Base-by-base conservation (phyloP, 2,797 vertebrate species). In the Sparidentex hasta region DNA sequence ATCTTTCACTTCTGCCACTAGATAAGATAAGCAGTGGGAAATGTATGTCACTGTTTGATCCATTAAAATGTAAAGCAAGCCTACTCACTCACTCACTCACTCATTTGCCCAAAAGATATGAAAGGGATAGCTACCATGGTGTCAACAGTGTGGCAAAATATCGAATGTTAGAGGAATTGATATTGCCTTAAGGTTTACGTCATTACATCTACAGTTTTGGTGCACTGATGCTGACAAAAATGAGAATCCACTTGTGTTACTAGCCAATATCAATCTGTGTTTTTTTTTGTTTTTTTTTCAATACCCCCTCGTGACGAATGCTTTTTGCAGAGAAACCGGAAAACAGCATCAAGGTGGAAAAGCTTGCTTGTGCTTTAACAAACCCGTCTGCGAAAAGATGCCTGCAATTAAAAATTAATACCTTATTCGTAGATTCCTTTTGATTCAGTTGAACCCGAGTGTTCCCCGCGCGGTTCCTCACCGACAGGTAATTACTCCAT, bases 341-440 rank as follows among this genome's bases (percentile, higher is more conserved):
- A 57, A 65, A 69, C 43, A 47, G 18, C 48, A 72, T 74, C 2
- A 72, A 68, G 13, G 61, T 61, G 27, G 27, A 12, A 66, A 77
- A 71, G 72, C n/a, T 27, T 11, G 56, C 18, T 74, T 55, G 1
- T 41, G 54, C 41, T 83, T 70, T 52, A 20, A 62, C 18, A 85
- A 87, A 76, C 52, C 67, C 65, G 38, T 48, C 66, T 59, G 63
- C 25, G 66, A 80, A 74, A 74, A 48, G 25, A 78, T 66, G 58
- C 71, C 21, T 20, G 67, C 50, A 76, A 89, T 92, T 85, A 83
- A 89, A 88, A 70, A 84, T 75, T 67, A 81, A 93, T 67, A 85
- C 52, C 74, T 88, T 77, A 82, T 90, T 86, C 88, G 59, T 82
- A 58, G 83, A 83, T 90, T 91, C 51, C 64, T 80, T 89, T 89